Base-by-base conservation (phyloP, 2,113 vertebrate species). In the Sisor rabdophorus region DNA sequence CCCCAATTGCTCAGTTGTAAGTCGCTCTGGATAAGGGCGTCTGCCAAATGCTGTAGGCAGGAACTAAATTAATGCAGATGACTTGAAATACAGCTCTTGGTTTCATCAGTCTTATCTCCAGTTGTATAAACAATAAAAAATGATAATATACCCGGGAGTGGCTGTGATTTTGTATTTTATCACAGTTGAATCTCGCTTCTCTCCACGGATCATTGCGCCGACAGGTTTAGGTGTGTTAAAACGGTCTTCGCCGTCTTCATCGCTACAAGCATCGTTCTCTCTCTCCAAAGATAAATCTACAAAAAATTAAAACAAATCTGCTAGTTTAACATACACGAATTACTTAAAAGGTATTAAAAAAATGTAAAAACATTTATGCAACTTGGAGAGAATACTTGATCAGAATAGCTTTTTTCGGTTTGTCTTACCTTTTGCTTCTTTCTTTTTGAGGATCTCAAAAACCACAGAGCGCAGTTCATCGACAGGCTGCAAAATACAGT, bases 121-220 rank as follows among this genome's bases (percentile, higher is more conserved):
- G 16, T 4, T 13, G 8, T n/a, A 8, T 36, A 77, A 3, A 40
- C 28, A 16, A 26, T 30, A 15, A 4, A 52, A 20, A 22, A 64
- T 5, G 44, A 13, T 20, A 36, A 78, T 80, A 19, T 77, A 91
- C 92, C 89, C 89, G 1, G 92, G 90, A 22, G 92, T 92, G 0
- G 84, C 82, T 3, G 92, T 92, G 58, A 92, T 90, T 83, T 89
- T 92, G 83, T 91, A 93, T 84, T 92, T 93, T 72, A 93, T 85
- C 0, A 88, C 82, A 15, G 91, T 91, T 0, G 91, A 91, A 61
- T 77, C 61, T 32, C 88, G 86, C 28, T 67, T 84, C 48, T 86
- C 86, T 7, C 86, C 88, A 4, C 60, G 80, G 72, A 93, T 89
- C 9, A 87, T 54, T 1, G 81, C 88, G 53, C 79, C 50, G 26